A percentile compares a stretch with the other conserved stretches of the same genome.
These are phyloP conservation scores for Poeciliopsis turrubarensis DNA, from an alignment of 2,113 vertebrate species.

Conservation along the genomic window DNA sequence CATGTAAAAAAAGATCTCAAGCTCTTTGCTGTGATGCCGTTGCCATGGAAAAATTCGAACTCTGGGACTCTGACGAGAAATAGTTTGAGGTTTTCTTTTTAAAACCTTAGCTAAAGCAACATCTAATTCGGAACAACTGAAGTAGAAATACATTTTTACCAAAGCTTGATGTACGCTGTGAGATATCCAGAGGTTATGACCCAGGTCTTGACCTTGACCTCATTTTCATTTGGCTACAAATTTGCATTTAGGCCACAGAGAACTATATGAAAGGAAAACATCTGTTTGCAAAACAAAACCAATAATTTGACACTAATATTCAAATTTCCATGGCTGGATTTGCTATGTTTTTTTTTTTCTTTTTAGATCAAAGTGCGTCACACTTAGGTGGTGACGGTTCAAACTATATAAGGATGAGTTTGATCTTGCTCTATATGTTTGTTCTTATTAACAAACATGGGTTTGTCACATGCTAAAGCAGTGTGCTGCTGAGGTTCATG, in stretches of 20 bases:
- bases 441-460: conserved; percentile 10
- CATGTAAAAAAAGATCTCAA: conserved; percentile 55
- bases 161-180: neutral
- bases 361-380: neutral
- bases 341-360: neutral
- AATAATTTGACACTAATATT: conserved; percentile 5
- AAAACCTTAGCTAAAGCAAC: neutral
- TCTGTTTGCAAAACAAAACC: neutral
- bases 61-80: conserved; percentile 26
- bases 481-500: neutral
- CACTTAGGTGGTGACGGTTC: neutral
- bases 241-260: neutral
- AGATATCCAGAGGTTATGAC: neutral
- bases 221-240: neutral
- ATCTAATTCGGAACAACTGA: neutral
- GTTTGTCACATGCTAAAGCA: conserved; percentile 9
- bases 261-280: conserved; percentile 8
- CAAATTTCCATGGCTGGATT: conserved; percentile 5
- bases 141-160: neutral
- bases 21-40: conserved; percentile 53
- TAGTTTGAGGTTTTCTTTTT: neutral
- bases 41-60: conserved; percentile 47
- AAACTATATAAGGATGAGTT: neutral
- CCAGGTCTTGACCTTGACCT: neutral
- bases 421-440: neutral